Conservation (phyloP, 2,113 vertebrate genomes). For the Phalacrocorax carbo region DNA sequence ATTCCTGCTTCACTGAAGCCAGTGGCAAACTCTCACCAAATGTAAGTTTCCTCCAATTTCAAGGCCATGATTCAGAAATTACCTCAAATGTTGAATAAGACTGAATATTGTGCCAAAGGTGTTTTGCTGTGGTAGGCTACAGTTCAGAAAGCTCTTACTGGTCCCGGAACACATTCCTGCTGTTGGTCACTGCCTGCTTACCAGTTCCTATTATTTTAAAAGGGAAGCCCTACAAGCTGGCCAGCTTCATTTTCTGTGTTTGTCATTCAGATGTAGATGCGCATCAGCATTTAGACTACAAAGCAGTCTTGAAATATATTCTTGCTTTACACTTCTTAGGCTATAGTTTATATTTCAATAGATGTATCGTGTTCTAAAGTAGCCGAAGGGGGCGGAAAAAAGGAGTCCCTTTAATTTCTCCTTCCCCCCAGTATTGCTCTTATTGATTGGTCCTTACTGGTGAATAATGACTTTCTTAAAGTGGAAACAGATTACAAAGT, state of each 20-base stretch:
- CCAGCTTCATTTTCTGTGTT: neutral
- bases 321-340: neutral
- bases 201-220: neutral
- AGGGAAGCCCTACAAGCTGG: neutral
- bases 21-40: neutral
- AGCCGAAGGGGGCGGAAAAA: neutral
- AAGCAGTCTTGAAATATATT: constrained; percentile 10
- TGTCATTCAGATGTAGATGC: neutral
- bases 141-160: neutral
- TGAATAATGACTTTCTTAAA: constrained; percentile 37
- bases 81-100: neutral
- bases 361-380: neutral
- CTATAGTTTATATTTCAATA: neutral
- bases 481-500: neutral
- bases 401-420: constrained; percentile 37
- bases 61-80: neutral
- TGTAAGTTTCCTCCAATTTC: neutral
- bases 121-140: neutral
- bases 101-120: neutral
- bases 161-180: neutral
- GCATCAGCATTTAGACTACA: constrained; percentile 22
- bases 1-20: neutral
- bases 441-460: constrained; percentile 38
- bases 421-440: neutral
- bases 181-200: neutral